Percentiles rank a stretch among this genome's conserved stretches.
Conservation (phyloP, 2,888 invertebrate genomes). For the Trissonchulus sp. region DNA sequence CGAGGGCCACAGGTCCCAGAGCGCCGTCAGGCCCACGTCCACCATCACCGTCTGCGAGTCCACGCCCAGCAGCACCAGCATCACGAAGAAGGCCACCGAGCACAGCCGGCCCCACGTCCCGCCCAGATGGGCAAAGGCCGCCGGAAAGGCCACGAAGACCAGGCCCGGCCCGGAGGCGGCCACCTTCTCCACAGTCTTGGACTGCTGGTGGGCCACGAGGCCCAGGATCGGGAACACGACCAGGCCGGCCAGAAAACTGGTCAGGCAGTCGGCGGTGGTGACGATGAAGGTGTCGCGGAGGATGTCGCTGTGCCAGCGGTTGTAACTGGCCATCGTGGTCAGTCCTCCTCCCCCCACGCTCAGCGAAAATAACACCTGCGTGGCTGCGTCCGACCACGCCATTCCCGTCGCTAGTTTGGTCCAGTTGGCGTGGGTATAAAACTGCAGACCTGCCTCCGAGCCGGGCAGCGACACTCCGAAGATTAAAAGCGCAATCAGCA, state of each 20-base stretch:
- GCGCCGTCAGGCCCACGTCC: constrained; percentile 57
- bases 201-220: constrained; percentile 4
- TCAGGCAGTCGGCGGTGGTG: constrained; percentile 24
- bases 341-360: constrained; percentile 26
- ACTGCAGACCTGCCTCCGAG: neutral
- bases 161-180: constrained; percentile 13
- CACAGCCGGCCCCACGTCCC: neutral
- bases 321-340: constrained; percentile 28
- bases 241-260: constrained; percentile 30
- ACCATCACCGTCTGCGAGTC: constrained; percentile 39
- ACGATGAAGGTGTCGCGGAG: constrained; percentile 27
- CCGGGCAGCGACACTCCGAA: neutral
- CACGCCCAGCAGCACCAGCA: constrained; percentile 26
- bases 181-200: neutral
- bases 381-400: constrained; percentile 26
- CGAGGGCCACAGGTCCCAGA: constrained; percentile 55
- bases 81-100: constrained; percentile 25
- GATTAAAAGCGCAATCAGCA: neutral
- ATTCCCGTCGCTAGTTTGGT: constrained; percentile 13
- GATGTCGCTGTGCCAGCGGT: constrained; percentile 25
- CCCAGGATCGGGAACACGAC: constrained; percentile 30
- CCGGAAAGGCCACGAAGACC: constrained; percentile 21
- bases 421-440: neutral
- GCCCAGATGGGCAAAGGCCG: constrained; percentile 1
- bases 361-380: constrained; percentile 28